These are phyloP conservation scores for Phycodurus eques DNA, from an alignment of 2,113 vertebrate genomes.

Conservation along the genomic window DNA sequence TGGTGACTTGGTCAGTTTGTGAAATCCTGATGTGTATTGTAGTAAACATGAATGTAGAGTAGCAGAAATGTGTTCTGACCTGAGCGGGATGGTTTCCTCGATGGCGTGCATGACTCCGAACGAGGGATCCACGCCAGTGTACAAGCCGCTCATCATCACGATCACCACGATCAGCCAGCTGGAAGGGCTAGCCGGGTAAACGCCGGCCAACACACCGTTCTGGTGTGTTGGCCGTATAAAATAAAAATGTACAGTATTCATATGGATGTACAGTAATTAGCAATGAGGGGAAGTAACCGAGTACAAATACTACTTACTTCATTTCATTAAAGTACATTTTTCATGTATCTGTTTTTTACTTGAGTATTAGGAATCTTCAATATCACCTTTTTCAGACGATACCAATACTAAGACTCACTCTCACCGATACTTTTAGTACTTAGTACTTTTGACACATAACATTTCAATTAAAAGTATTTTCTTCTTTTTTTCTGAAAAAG, in stretches of 20 bases:
- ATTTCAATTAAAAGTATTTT: too few species aligned
- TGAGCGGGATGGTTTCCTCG: constrained; percentile 74
- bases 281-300: too few species aligned
- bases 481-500: too few species aligned
- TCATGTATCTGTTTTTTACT: too few species aligned
- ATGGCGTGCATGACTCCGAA: constrained; percentile 82
- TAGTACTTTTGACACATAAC: too few species aligned
- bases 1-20: neutral
- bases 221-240: too few species aligned
- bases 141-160: constrained; percentile 84
- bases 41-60: neutral
- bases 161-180: constrained; percentile 88
- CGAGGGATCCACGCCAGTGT: constrained; percentile 81
- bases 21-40: neutral
- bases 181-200: constrained; percentile 92
- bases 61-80: constrained; percentile 67
- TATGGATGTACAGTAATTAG: neutral
- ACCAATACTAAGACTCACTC: too few species aligned
- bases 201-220: constrained; percentile 87
- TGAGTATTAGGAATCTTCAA: too few species aligned
- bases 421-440: too few species aligned
- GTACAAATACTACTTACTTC: neutral
- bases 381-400: too few species aligned
- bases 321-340: neutral
- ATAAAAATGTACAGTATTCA: neutral